Conservation (phyloP, 2,113 vertebrate genomes). For the Campylomormyrus tamandua region DNA sequence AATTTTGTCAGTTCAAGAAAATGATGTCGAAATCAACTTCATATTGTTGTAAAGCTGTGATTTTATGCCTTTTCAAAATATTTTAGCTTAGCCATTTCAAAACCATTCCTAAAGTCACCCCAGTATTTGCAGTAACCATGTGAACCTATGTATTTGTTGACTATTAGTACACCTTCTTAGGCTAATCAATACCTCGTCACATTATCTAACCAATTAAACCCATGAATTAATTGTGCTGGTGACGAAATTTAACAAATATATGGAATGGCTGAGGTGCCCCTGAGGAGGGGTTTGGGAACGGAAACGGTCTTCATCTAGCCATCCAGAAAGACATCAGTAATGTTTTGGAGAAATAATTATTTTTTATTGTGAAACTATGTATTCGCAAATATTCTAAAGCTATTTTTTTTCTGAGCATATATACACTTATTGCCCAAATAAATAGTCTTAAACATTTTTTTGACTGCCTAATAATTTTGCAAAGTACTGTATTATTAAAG, state of each 20-base stretch:
- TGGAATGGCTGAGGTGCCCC: neutral
- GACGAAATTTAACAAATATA: neutral
- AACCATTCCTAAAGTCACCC: no score
- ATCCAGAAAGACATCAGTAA: neutral
- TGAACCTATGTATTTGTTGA: neutral
- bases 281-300: neutral
- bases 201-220: neutral
- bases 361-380: neutral
- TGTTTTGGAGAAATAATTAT: neutral
- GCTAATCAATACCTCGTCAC: neutral
- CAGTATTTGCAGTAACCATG: no score
- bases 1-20: neutral
- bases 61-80: neutral
- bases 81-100: no score
- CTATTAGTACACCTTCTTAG: neutral
- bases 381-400: neutral
- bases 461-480: neutral
- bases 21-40: neutral
- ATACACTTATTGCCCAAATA: neutral
- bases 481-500: neutral
- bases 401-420: neutral
- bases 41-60: neutral
- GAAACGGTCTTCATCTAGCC: neutral
- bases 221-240: neutral
- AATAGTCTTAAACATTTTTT: neutral